Base-by-base conservation (phyloP, 2,113 vertebrate species). In the Oreotrochilus melanogaster region DNA sequence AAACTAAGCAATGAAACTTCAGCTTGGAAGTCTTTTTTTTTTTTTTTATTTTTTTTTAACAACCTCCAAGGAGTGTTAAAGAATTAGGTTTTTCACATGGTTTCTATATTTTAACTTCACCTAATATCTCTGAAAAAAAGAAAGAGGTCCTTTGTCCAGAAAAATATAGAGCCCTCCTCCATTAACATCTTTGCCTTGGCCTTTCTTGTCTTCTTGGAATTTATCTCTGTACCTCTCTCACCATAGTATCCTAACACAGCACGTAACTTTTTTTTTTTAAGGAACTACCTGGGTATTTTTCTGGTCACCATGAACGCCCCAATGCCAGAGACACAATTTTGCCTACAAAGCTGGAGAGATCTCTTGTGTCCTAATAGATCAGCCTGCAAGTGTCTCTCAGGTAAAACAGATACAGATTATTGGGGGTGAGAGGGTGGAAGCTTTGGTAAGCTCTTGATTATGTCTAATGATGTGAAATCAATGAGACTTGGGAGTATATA, bases 121-220 rank as follows among this genome's bases (percentile, higher is more conserved):
- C 78, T 89, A 89, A 47, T 50, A 79, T 45, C 56, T 79, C 71
- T 78, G 48, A 35, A 86, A 75, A 58, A 76, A 31, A 66, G 62
- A 80, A 87, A n/a, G 58, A 43, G 3, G 37, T 43, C 88, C 30
- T 78, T 78, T 70, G 48, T 90, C 47, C 47, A 93, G 83, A 79
- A 74, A 88, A 87, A 91, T 84, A 64, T 37, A 57, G 39, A 30
- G 56, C 39, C 17, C 50, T 86, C 27, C 56, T 92, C 86, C 92
- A 88, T 92, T 66, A 75, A 11, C 64, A 58, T 53, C 79, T 86
- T 79, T 89, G 51, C 79, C 84, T 79, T 89, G 47, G 58, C 61
- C 64, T 95, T 95, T 84, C 42, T 64, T 62, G 56, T 91, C 72
- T 91, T 85, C 30, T 58, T 30, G 78, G 80, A 66, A 35, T 64